phyloP scores from a whole-genome alignment of 2,888 invertebrate genomes.

The Melanotus villosus region DNA sequence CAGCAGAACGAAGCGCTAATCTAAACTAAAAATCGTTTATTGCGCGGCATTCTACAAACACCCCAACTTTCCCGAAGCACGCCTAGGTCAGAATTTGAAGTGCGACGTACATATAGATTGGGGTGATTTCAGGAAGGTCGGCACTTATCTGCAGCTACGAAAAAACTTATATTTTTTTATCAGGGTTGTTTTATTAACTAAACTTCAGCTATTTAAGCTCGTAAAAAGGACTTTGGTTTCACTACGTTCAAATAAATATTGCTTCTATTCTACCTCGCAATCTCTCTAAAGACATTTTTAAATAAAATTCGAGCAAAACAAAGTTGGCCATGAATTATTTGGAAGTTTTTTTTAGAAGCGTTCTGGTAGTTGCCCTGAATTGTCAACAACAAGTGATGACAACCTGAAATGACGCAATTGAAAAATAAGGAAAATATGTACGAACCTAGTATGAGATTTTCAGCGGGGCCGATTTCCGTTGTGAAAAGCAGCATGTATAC shows the following conservation, averaged over 20 bases:
- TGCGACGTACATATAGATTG: neutral
- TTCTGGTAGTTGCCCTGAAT: too few relatives aligned
- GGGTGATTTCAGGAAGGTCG: neutral
- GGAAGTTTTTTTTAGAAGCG: too few relatives aligned
- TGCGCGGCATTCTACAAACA: constrained; percentile 15
- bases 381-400: too few relatives aligned
- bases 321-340: too few relatives aligned
- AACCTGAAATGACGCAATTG: too few relatives aligned
- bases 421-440: neutral
- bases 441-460: constrained; percentile 26
- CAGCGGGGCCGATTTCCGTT: constrained; percentile 13
- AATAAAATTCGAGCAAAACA: too few relatives aligned
- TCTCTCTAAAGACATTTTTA: too few relatives aligned
- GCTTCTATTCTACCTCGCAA: too few relatives aligned
- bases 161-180: neutral
- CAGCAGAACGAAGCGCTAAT: neutral
- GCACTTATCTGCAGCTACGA: neutral
- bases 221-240: too few relatives aligned
- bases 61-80: constrained; percentile 16
- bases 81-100: constrained; percentile 10
- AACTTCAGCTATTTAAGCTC: too few relatives aligned
- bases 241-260: too few relatives aligned
- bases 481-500: constrained; percentile 39
- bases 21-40: neutral
- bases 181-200: neutral